Percentiles rank a stretch among this genome's conserved stretches.
Evolutionary conservation across 1,140 invertebrate species (phyloP).

Genomic region (Steinernema khuongi): DNA sequence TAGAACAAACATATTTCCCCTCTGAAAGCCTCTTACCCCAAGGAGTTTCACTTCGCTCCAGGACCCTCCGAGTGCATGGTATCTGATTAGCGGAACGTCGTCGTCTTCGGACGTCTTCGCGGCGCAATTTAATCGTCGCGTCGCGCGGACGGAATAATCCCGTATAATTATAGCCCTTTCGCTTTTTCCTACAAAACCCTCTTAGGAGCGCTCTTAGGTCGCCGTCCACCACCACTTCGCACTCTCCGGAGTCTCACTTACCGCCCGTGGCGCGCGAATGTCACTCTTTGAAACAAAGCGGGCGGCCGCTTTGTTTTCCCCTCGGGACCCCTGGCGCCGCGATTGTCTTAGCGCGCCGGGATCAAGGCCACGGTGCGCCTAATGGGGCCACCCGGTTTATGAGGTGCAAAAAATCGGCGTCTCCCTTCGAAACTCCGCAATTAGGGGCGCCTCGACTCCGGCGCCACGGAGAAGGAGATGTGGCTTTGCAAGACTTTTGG

Average conservation of each 20-base stretch:
- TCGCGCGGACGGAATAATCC: conserved; percentile 12
- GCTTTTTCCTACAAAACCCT: conserved; percentile 16
- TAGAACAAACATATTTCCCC: too few relatives aligned
- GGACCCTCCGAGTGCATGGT: too few relatives aligned
- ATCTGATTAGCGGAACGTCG: not conserved
- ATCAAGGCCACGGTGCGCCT: not conserved
- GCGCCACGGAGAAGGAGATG: too few relatives aligned
- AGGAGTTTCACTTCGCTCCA: too few relatives aligned
- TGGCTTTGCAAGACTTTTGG: too few relatives aligned
- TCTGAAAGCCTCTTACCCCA: too few relatives aligned
- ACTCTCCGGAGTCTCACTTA: not conserved
- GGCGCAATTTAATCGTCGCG: not conserved
- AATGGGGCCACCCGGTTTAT: conserved; percentile 9
- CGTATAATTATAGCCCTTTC: conserved; percentile 2
- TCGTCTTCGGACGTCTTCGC: not conserved
- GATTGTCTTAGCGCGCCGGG: not conserved
- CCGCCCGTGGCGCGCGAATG: not conserved
- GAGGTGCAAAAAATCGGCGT: conserved; percentile 1
- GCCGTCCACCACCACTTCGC: not conserved
- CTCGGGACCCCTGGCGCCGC: not conserved
- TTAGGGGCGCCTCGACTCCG: not conserved
- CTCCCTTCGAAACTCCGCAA: not conserved
- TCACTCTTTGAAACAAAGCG: conserved; percentile 13
- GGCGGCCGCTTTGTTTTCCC: not conserved
- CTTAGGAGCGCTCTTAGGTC: not conserved